Evolutionary conservation across 2,797 vertebrate species (phyloP).

Genomic region (Onychomys leucogaster): DNA sequence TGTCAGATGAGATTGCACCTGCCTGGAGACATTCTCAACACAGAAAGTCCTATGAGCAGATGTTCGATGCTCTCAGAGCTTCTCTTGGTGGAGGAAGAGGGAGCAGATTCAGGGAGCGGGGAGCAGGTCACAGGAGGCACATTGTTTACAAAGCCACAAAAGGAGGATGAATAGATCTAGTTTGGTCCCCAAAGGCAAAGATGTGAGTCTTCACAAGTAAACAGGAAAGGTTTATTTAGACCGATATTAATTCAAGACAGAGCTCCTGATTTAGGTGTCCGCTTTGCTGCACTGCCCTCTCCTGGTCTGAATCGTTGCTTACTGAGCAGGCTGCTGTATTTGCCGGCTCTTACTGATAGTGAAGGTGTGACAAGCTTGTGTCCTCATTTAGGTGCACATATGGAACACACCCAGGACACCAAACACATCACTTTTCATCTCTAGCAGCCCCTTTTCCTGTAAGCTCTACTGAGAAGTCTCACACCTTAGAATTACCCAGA

Average conservation of each 20-base stretch:
- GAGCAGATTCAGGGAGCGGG: constrained; percentile 1
- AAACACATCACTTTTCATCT: not conserved
- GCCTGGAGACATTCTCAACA: constrained; percentile 70
- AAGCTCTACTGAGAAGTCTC: not conserved
- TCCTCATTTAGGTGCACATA: too few relatives aligned
- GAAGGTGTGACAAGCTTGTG: accelerated
- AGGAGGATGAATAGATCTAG: constrained; percentile 84
- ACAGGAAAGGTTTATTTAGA: constrained; percentile 78
- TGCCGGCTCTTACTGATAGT: not conserved
- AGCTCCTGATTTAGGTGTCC: constrained; percentile 49
- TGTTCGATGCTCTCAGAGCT: constrained; percentile 76
- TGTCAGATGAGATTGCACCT: constrained; percentile 84
- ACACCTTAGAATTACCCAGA: not conserved
- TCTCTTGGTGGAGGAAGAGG: constrained; percentile 79
- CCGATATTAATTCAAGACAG: constrained; percentile 74
- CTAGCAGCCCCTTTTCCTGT: not conserved
- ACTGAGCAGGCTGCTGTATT: not conserved
- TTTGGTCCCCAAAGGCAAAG: constrained; percentile 82
- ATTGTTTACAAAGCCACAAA: constrained; percentile 84
- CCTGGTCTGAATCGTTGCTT: not conserved
- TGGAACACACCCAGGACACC: not conserved
- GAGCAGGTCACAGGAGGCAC: constrained; percentile 64
- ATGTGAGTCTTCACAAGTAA: constrained; percentile 74
- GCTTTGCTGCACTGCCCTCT: constrained; percentile 63
- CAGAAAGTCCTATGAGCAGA: constrained; percentile 84